Base-by-base conservation (phyloP, 1,140 invertebrate genomes). In the Andrena cerasifolii region DNA sequence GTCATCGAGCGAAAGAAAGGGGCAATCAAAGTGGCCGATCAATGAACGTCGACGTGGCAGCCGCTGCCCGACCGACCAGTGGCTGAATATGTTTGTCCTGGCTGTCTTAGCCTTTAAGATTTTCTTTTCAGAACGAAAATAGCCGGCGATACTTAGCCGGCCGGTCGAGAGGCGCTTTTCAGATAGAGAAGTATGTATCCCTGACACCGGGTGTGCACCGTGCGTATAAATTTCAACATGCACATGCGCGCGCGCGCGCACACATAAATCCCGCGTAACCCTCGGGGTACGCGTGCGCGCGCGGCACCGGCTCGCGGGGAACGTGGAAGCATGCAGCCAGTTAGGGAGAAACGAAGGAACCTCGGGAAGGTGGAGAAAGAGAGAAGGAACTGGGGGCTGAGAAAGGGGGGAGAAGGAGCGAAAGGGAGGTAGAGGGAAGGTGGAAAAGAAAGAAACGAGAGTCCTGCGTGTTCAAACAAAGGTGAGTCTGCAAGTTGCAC, bases 381-480 rank as follows among this genome's bases (percentile, higher is more conserved):
- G 54, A n/a, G n/a, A 47, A n/a, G n/a, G n/a, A n/a, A n/a, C n/a
- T n/a, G n/a, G n/a, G n/a, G n/a, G n/a, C n/a, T n/a, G n/a, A n/a
- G 26, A 51, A 28, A 12, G 24, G 31, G 47, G 31, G 26, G n/a
- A 58, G 16, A 51, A 16, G n/a, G 2, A 26, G 12, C 18, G 14
- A n/a, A n/a, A 47, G 12, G 2, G 28, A 18, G 16, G 24, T 16
- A 14, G 59, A 61, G 45, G 33, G 14, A 14, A 6, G 16, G n/a
- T 16, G 16, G 31, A 40, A 21, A n/a, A 58, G 33, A 36, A 67
- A 63, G 56, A 54, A 71, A 68, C 47, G 54, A 70, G 81, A 83
- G 53, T 73, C 76, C 71, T 80, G 82, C 83, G 82, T 84, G 83
- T 84, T 84, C 83, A 84, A 84, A 84, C 83, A 84, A 84, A 84